Evolutionary conservation across 2,113 vertebrate species (phyloP), one percentile per base, ranked within the genome.

Genomic region (Xiphias gladius): DNA sequence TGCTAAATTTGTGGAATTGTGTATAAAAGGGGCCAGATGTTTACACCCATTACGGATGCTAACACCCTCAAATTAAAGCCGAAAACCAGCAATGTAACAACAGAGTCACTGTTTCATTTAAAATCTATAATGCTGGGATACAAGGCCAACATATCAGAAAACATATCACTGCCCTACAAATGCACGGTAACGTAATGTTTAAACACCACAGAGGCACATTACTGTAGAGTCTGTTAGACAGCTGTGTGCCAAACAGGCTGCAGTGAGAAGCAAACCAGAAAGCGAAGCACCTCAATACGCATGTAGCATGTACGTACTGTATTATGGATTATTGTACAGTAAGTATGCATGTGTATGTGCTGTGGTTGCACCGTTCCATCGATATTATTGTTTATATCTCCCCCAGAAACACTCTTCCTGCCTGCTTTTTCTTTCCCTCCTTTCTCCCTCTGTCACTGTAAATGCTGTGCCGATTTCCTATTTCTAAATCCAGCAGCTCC

Each of bases 401-500:
- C 13, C n/a, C 41, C 28, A 72, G 22, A 71, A 64, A 84, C 22
- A n/a, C 35, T 57, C 52, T 26, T 12, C 63, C 28, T 54, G 65
- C 20, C 73, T 28, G 20, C 35, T 4, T 50, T 46, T 20, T 59
- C 37, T 32, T 46, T n/a, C 68, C 50, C 62, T 65, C 63, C 32
- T 69, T 52, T 82, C 35, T 37, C 69, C 62, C 52, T 37, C 28
- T 35, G 28, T 43, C 67, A 4, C 70, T 57, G 55, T 50, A 46
- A 87, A 71, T 7, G 37, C 73, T 70, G 30, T 0, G 1, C 61
- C 68, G 69, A 75, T 52, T 76, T 77, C 76, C 64, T 80, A 30
- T 88, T 80, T 91, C 71, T 85, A 71, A 82, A 88, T 75, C 37
- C 76, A 78, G 74, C 80, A 76, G 43, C 78, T 84, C 75, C 88